Percentiles rank a stretch among this genome's conserved stretches.
These are phyloP conservation scores for Carabus problematicus DNA, from an alignment of 2,888 invertebrate genomes.

Conservation along the genomic window DNA sequence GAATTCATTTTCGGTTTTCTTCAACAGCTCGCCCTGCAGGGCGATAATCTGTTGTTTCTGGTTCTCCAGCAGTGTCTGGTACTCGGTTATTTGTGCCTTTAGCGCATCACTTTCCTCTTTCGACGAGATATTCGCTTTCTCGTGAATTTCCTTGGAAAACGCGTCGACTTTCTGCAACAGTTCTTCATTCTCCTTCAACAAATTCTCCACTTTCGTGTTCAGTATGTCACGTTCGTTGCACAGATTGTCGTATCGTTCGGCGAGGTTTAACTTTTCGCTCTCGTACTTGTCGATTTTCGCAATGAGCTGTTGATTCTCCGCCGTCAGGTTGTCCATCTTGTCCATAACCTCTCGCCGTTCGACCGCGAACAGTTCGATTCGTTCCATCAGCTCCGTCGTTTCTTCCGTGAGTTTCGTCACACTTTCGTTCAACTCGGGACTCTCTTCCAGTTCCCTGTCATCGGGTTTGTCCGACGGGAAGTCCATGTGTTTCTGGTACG, in stretches of 20 bases:
- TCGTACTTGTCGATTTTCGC: slow-evolving; percentile 63
- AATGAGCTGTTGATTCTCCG: slow-evolving; percentile 67
- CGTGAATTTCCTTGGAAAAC: background rate
- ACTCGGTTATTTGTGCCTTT: slow-evolving; percentile 45
- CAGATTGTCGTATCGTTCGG: slow-evolving; percentile 58
- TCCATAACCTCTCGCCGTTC: slow-evolving; percentile 75
- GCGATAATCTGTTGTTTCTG: slow-evolving; percentile 49
- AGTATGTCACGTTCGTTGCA: slow-evolving; percentile 62
- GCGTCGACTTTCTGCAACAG: slow-evolving; percentile 35
- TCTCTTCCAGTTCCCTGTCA: slow-evolving; percentile 51
- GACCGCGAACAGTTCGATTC: slow-evolving; percentile 72
- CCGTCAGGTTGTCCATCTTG: slow-evolving; percentile 69
- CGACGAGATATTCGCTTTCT: slow-evolving; percentile 38
- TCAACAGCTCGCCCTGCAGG: slow-evolving; percentile 45
- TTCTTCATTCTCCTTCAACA: slow-evolving; percentile 52
- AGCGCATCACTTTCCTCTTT: slow-evolving; percentile 30
- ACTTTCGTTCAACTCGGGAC: slow-evolving; percentile 62
- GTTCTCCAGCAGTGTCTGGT: slow-evolving; percentile 48
- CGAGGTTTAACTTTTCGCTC: slow-evolving; percentile 56
- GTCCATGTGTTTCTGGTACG: slow-evolving; percentile 66
- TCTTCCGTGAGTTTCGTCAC: slow-evolving; percentile 68
- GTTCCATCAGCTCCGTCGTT: slow-evolving; percentile 70
- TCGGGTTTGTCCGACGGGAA: slow-evolving; percentile 51
- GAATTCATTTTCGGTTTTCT: slow-evolving; percentile 25
- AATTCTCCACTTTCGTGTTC: slow-evolving; percentile 58